Evolutionary conservation across 2,797 vertebrate species (phyloP), one percentile per base, ranked within the genome.

Genomic region (Simalia tracyae): DNA sequence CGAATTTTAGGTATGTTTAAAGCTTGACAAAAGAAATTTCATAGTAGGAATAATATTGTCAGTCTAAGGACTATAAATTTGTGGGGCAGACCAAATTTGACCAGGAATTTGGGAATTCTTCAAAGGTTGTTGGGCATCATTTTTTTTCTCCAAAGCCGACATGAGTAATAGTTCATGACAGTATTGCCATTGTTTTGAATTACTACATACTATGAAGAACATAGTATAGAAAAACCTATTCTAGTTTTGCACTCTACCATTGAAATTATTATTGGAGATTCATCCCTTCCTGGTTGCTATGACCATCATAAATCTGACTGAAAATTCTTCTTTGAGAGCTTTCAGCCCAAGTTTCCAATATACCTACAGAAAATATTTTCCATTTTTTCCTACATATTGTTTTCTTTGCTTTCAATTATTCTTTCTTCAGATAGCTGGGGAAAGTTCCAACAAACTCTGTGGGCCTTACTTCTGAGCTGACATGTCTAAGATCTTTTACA

Each of bases 1-100:
- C 97, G 98, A 84, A 84, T 98, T 92, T 36, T 98, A 36, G 98
- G 98, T 98, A 97, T 94, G 96, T 89, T 15, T 90, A 72, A 86
- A 90, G 66, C 15, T 17, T 31, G 56, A 89, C 28, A 12, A 50
- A 66, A 54, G 4, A 60, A 11, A 24, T 42, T 36, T 76, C 91
- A 91, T n/a, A 31, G 76, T 95, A 54, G 26, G 24, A 87, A 72
- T 24, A 76, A 91, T 91, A 64, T 9, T 68, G 10, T 46, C 10
- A 60, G 1, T 72, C 5, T 12, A n/a, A 87, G 14, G 36, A 28
- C 59, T 24, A 81, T 81, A 81, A 3, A 81, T 46, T 81, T 81
- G 24, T 46, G 72, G 42, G 36, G 19, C 36, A 24, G 22, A 81
- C 4, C 68, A 24, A 46, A 81, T 46, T 11, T 46, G 36, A 46